Evolutionary conservation across 2,888 invertebrate genomes (phyloP).

Genomic region (Empis livida): DNA sequence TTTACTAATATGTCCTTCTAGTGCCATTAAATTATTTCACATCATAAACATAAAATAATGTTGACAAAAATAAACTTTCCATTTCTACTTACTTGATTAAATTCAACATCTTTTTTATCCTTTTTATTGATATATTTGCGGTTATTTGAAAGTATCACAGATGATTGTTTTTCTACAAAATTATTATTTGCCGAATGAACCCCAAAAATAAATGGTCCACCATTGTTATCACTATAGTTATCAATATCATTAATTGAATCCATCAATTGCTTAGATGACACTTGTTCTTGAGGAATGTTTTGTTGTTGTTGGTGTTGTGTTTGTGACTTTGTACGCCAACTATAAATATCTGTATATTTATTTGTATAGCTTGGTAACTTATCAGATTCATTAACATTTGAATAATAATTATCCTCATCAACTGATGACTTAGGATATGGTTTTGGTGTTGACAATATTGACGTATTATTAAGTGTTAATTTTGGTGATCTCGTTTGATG

Average conservation of each 20-base stretch:
- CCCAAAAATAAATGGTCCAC: constrained; percentile 49
- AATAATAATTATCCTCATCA: constrained; percentile 1
- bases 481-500: background rate
- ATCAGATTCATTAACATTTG: background rate
- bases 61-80: too few relatives aligned
- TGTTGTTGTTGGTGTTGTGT: background rate
- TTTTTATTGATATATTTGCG: background rate
- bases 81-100: too few relatives aligned
- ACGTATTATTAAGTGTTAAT: background rate
- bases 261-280: background rate
- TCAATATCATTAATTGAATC: background rate
- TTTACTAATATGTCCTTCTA: too few relatives aligned
- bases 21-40: too few relatives aligned
- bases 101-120: background rate
- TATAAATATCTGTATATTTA: background rate
- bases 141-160: background rate
- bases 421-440: background rate
- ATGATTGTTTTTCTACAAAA: background rate
- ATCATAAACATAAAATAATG: too few relatives aligned
- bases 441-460: background rate
- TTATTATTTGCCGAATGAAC: constrained; percentile 29
- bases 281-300: background rate
- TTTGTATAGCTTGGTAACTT: background rate
- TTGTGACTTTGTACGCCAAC: background rate
- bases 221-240: background rate